phyloP scores from a whole-genome alignment of 2,888 invertebrate genomes.

The Bedellia somnulentella region DNA sequence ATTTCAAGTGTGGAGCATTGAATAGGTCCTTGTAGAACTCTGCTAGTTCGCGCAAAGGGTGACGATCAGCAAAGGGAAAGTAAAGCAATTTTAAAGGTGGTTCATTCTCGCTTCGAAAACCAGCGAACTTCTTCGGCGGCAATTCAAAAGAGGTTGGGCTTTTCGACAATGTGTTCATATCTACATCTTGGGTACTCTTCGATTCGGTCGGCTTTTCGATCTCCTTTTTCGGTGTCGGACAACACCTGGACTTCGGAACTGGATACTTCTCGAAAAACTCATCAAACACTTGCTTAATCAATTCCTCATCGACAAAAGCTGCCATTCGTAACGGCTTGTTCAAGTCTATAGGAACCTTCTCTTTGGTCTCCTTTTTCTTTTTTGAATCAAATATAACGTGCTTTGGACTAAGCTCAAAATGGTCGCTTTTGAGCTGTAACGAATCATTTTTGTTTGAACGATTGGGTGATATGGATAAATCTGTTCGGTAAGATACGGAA shows the following conservation, averaged over 20 bases:
- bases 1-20: conserved; percentile 61
- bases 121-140: conserved; percentile 45
- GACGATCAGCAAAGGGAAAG: conserved; percentile 76
- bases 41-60: conserved; percentile 73
- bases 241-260: conserved; percentile 32
- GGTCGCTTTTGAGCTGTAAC: conserved; percentile 89
- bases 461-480: conserved; percentile 89
- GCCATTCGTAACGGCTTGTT: conserved; percentile 74
- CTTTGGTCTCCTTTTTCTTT: conserved; percentile 60
- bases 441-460: conserved; percentile 68
- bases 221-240: conserved; percentile 34
- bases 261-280: conserved; percentile 39
- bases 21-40: conserved; percentile 82
- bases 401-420: conserved; percentile 79
- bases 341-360: conserved; percentile 57
- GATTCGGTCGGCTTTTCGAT: conserved; percentile 18
- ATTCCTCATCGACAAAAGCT: conserved; percentile 68
- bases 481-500: conserved; percentile 85
- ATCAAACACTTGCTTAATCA: conserved; percentile 28
- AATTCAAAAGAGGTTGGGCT: conserved; percentile 40
- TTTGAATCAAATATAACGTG: conserved; percentile 59
- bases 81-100: conserved; percentile 71
- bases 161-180: conserved; percentile 23
- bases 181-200: conserved; percentile 40
- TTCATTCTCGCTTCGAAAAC: conserved; percentile 51